Evolutionary conservation across 1,140 invertebrate genomes (phyloP).

Genomic region (Aphaenogaster floridana): DNA sequence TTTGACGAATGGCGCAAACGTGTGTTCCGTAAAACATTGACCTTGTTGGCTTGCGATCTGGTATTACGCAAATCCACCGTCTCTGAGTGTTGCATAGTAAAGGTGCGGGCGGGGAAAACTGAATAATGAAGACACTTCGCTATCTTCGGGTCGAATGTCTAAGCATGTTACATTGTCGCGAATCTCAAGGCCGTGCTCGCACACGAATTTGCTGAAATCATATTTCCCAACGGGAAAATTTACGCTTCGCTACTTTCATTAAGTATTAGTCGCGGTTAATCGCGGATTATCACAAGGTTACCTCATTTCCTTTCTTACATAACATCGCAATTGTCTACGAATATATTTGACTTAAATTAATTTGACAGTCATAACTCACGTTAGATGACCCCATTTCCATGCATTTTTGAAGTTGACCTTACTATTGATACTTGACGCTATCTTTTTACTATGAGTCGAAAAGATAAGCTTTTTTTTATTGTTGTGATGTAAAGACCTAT

Average conservation of each 20-base stretch:
- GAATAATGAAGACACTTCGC: constrained; percentile 33
- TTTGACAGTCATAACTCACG: background rate
- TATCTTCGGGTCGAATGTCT: constrained; percentile 33
- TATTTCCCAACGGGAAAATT: background rate
- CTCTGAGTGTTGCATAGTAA: constrained; percentile 14
- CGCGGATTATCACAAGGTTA: constrained; percentile 27
- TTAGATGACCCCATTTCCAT: background rate
- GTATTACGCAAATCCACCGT: constrained; percentile 65
- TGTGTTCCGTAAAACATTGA: constrained; percentile 62
- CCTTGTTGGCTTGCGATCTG: constrained; percentile 64
- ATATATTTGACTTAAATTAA: constrained; percentile 5
- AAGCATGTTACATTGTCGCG: background rate
- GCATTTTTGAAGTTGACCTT: background rate
- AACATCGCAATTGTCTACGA: background rate
- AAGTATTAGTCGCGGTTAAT: background rate
- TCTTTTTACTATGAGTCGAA: background rate
- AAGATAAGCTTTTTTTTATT: background rate
- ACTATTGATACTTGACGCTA: background rate
- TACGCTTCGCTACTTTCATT: constrained; percentile 3
- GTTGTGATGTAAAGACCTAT: background rate
- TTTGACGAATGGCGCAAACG: constrained; percentile 50
- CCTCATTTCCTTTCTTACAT: constrained; percentile 7
- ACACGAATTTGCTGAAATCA: constrained; percentile 10
- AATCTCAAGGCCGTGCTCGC: background rate
- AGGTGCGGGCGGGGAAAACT: background rate